Evolutionary conservation across 2,797 vertebrate species (phyloP), one percentile per base, ranked within the genome.

Genomic region (Xenopus petersii): DNA sequence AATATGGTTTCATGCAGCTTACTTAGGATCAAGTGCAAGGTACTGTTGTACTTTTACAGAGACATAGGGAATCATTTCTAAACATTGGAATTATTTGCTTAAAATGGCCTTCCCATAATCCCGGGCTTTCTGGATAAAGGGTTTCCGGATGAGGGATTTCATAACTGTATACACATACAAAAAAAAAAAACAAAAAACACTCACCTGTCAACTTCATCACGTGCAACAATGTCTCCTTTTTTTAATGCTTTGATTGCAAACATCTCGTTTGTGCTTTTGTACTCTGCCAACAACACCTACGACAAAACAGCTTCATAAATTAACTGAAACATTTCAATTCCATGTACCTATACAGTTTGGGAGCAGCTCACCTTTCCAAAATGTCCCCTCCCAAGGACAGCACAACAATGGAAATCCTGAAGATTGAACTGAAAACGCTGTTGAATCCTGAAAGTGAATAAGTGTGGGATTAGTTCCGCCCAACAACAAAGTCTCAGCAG

Each of bases 191-290:
- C n/a, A n/a, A 16, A 49, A 17, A 30, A 21, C 78, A 89, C 91
- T 85, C 83, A 98, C 98, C 97, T 98, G 95, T 99, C 98, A 73
- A 98, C 96, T 89, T 99, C 98, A 82, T 98, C 97, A 15, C 98
- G 94, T 80, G 98, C 93, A 2, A 99, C 96, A 17, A 99, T 98
- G 83, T 99, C 97, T 82, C 97, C 98, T 92, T 99, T 99, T 89
- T 99, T 99, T 91, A 99, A 91, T 81, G 98, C 98, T 93, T 99
- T 99, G 88, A 99, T 99, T 69, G 98, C 98, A 87, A 99, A 99
- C 98, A 99, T 98, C 89, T 99, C 98, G 0, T 98, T 97, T 78
- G 97, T 99, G 86, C 92, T 96, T 90, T 95, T 98, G 87, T 98
- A 99, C 83, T 99, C 96, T 4, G 98, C 92, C 83, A 99, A 87